phyloP scores from a whole-genome alignment of 2,113 vertebrate genomes.

The Arvicanthis niloticus region DNA sequence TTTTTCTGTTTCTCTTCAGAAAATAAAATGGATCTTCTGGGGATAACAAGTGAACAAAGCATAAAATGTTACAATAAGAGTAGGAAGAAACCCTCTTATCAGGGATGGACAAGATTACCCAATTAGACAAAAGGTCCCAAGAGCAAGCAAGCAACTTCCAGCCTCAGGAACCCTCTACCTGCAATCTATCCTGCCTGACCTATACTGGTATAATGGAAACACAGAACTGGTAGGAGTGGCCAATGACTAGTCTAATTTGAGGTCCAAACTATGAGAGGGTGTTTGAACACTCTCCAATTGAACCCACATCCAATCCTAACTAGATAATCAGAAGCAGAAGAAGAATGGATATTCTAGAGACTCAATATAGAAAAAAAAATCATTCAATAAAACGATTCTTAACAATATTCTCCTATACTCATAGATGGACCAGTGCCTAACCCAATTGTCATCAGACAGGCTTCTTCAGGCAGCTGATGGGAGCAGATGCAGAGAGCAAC shows the following conservation, averaged over 20 bases:
- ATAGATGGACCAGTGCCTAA: neutral
- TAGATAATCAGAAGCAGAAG: too few species aligned
- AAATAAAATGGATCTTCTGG: neutral
- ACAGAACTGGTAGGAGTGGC: neutral
- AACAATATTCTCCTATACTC: neutral
- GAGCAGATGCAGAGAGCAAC: too few species aligned
- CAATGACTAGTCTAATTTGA: neutral
- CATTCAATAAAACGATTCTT: too few species aligned
- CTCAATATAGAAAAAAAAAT: neutral
- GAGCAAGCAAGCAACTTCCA: neutral
- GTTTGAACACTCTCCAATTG: too few species aligned
- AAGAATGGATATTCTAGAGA: neutral
- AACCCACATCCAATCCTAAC: too few species aligned
- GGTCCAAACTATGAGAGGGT: neutral
- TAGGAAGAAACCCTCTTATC: neutral
- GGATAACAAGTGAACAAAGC: neutral
- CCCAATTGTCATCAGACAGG: too few species aligned
- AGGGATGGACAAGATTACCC: neutral
- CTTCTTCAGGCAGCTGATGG: too few species aligned
- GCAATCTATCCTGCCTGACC: neutral
- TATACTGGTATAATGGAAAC: neutral
- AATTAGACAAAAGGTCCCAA: neutral
- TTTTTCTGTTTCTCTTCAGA: neutral
- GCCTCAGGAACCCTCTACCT: neutral
- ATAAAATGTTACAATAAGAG: neutral